Evolutionary conservation across 1,140 invertebrate species (phyloP).

Genomic region (Drosophila repletoides): DNA sequence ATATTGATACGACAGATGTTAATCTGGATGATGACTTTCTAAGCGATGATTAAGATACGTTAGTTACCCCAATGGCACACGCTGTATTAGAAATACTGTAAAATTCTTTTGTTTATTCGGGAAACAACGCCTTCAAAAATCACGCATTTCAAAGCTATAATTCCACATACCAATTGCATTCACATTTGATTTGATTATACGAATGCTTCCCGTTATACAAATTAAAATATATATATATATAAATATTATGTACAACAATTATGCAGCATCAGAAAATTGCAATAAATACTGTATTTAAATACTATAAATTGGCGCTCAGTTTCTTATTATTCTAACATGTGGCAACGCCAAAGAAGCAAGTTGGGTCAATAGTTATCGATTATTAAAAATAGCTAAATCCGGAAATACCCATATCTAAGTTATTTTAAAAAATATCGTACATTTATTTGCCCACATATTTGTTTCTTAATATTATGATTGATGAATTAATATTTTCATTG

Average conservation of each 20-base stretch:
- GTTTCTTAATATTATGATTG: too few species aligned
- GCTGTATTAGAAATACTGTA: conserved; percentile 46
- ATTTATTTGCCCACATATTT: too few species aligned
- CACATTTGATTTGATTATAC: conserved; percentile 71
- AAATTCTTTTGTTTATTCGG: conserved; percentile 52
- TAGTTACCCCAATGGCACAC: conserved; percentile 16
- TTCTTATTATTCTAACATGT: conserved; percentile 30
- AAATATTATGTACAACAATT: conserved; percentile 60
- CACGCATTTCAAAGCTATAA: conserved; percentile 55
- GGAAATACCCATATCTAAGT: too few species aligned
- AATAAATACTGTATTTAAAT: conserved; percentile 55
- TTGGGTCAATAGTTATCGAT: too few species aligned
- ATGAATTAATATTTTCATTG: too few species aligned
- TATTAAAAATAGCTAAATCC: too few species aligned
- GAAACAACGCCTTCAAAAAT: conserved; percentile 21
- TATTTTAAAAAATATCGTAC: too few species aligned
- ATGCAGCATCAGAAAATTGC: conserved; percentile 44
- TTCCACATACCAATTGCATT: conserved; percentile 59
- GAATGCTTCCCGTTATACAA: conserved; percentile 61
- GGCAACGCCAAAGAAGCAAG: too few species aligned
- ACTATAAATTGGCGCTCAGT: neutral
- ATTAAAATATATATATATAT: conserved; percentile 60
- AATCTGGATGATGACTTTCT: conserved; percentile 78
- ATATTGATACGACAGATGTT: conserved; percentile 85
- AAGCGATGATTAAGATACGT: conserved; percentile 70